Conservation (phyloP, 2,797 vertebrate species). For the Cygnus olor region DNA sequence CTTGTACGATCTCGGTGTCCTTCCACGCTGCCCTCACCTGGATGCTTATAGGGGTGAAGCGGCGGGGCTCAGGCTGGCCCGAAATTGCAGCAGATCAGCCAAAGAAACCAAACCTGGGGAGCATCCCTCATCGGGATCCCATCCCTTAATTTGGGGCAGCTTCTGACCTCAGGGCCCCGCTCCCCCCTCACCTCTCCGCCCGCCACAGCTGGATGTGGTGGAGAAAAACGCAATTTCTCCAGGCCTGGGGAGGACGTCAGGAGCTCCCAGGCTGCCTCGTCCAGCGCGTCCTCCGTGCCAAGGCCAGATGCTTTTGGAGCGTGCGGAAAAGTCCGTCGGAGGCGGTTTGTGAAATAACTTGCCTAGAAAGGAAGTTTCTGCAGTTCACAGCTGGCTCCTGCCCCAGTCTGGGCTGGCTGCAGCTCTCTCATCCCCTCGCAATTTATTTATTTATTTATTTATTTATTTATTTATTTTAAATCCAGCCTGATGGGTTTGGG, state of each 20-base stretch:
- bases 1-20: background rate
- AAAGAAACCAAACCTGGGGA: rapidly evolving
- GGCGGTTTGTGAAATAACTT: constrained; percentile 69
- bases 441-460: background rate
- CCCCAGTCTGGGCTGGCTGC: constrained; percentile 6
- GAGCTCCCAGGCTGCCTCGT: constrained; percentile 36
- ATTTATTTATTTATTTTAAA: constrained; percentile 5
- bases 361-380: constrained; percentile 73
- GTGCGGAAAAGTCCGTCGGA: constrained; percentile 53
- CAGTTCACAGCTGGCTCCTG: constrained; percentile 51
- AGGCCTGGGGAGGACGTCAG: background rate
- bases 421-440: background rate
- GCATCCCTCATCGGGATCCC: background rate
- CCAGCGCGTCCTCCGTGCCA: background rate
- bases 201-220: background rate
- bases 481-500: background rate
- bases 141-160: background rate
- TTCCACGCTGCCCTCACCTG: background rate
- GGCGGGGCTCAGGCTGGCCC: background rate
- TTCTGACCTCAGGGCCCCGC: background rate
- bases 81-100: background rate
- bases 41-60: background rate
- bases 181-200: background rate
- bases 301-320: constrained; percentile 44
- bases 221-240: background rate